Evolutionary conservation across 2,888 invertebrate species (phyloP).

Genomic region (Agrenia bidenticulata): DNA sequence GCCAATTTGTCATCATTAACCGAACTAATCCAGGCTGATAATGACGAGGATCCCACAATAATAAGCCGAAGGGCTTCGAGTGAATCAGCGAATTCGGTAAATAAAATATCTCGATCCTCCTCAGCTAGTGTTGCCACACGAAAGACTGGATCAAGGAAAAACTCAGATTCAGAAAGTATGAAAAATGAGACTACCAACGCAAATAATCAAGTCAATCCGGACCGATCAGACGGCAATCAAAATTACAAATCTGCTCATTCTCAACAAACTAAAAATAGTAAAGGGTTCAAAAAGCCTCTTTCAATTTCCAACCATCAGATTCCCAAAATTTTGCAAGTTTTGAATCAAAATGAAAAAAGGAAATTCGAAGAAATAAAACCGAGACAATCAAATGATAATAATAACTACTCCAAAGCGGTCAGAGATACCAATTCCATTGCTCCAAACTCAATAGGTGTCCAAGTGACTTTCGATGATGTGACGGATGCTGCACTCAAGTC

Average conservation of each 20-base stretch:
- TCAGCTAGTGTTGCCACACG: neutral
- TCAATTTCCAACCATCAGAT: neutral
- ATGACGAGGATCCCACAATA: neutral
- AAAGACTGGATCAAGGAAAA: too few species aligned
- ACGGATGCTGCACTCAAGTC: constrained; percentile 34
- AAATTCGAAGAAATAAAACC: constrained; percentile 31
- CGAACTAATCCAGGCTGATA: neutral
- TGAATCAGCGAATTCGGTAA: neutral
- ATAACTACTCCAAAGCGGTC: neutral
- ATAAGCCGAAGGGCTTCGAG: neutral
- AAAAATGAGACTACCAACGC: too few species aligned
- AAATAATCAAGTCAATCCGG: too few species aligned
- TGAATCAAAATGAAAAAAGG: constrained; percentile 26
- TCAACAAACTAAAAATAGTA: too few species aligned
- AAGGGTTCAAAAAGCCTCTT: neutral
- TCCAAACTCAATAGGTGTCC: constrained; percentile 33
- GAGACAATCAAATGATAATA: constrained; percentile 4
- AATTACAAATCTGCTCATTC: too few species aligned
- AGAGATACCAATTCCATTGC: neutral
- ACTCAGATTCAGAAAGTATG: neutral
- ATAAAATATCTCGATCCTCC: neutral
- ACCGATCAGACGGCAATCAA: too few species aligned
- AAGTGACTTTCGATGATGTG: constrained; percentile 35
- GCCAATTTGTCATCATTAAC: constrained; percentile 16
- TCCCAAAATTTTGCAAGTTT: constrained; percentile 9